Base-by-base conservation (phyloP, 2,888 invertebrate species). In the Phyto melanocephala region DNA sequence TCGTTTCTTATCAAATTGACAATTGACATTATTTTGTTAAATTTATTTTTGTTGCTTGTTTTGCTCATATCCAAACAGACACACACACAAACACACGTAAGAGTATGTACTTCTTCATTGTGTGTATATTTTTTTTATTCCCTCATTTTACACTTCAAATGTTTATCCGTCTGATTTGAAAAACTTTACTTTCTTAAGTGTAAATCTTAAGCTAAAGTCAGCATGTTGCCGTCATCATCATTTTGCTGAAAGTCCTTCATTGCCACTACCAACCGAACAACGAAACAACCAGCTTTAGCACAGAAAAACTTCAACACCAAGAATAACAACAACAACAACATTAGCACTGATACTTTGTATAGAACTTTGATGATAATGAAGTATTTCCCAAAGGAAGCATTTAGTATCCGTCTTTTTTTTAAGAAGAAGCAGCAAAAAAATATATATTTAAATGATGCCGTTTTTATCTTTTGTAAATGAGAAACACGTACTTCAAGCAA, bases 1-100 rank as follows among this genome's bases (percentile, higher is more conserved):
- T 82, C 54, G 60, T 74, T 74, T 67, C 85, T 82, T 82, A 82
- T 84, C 85, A 84, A 84, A 84, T 84, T 82, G 83, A 75, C 84
- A 85, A 81, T 85, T 85, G 85, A 85, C 75, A 68, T 79, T 80
- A 79, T 82, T 80, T 71, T 35, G 80, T 82, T 81, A 77, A 81
- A 72, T 72, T 77, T 81, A 77, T 80, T 80, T 70, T 56, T 79
- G 22, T 45, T 65, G 62, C 47, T 67, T 72, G 42, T 58, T 37
- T 20, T 28, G 33, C 67, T 42, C 37, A 15, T n/a, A n/a, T n/a
- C n/a, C 22, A 10, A 28, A 54, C 17, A 35, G 3, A 58, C n/a
- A 24, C 15, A 47, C 7, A 60, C 1, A 17, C 17, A 24, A 15
- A 40, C 6, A 15, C 28, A n/a, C 20, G 1, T 17, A 28, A 5